A percentile compares a stretch with the other conserved stretches of the same genome.
phyloP scores from a whole-genome alignment of 1,140 invertebrate species.

The Caerostris extrusa region DNA sequence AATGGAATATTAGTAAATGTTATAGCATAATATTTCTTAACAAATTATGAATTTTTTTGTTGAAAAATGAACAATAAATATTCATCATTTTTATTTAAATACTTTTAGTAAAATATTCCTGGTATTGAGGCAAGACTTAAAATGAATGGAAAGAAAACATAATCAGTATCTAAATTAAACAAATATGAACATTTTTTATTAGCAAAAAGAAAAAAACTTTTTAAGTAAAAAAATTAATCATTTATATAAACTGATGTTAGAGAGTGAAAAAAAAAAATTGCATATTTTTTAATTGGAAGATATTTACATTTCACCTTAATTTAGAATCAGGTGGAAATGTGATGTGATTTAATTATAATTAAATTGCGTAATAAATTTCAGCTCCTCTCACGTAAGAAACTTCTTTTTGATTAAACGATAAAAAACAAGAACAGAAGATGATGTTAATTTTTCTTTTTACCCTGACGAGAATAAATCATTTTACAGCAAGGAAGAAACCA shows the following conservation, averaged over 20 bases:
- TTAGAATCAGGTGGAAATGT: neutral
- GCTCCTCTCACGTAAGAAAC: neutral
- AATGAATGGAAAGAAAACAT: too few species aligned
- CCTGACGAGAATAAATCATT: slow-evolving; percentile 34
- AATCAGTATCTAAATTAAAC: too few species aligned
- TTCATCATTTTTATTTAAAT: too few species aligned
- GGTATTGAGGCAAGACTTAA: too few species aligned
- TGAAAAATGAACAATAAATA: too few species aligned
- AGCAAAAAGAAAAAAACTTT: too few species aligned
- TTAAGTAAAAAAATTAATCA: neutral
- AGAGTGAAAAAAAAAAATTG: neutral
- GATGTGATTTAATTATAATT: slow-evolving; percentile 15
- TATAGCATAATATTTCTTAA: too few species aligned
- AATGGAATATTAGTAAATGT: too few species aligned
- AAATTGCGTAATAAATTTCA: slow-evolving; percentile 22
- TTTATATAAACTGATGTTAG: neutral
- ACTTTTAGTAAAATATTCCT: too few species aligned
- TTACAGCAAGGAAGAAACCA: neutral
- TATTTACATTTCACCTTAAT: slow-evolving; percentile 5
- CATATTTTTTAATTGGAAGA: neutral
- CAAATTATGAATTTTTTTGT: too few species aligned
- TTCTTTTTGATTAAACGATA: slow-evolving; percentile 24
- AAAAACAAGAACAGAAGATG: neutral
- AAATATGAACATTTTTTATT: too few species aligned
- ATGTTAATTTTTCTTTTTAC: slow-evolving; percentile 24